Base-by-base conservation (phyloP, 2,797 vertebrate species). In the Steatocranus sp. region DNA sequence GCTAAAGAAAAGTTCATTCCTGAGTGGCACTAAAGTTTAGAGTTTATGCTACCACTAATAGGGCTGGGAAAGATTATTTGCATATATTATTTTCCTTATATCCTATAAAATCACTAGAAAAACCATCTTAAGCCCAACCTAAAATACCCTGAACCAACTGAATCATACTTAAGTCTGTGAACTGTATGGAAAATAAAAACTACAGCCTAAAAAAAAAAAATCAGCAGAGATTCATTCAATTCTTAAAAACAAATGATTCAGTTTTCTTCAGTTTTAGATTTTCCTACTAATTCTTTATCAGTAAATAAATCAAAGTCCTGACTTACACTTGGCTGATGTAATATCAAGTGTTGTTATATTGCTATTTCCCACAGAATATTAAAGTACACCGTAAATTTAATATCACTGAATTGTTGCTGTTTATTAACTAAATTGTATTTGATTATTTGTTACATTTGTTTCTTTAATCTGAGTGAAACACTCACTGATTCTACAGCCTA, bases 211-310 rank as follows among this genome's bases (percentile, higher is more conserved):
- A 27, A 7, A 51, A 4, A 17, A 5, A 14, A 38, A 38, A 63
- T 63, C 5, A 68, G 36, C 12, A 43, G 0, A 66, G 0, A 23
- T 15, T 41, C 0, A 68, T 68, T 61, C 0, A n/a, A 1, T 34
- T 61, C 30, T n/a, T 34, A 61, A 34, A 61, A 34, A 58, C 17
- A 58, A 5, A 5, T 2, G 0, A 34, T 58, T 58, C 30, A 4
- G 6, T 63, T 36, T 36, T 38, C 32, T 68, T 43, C 63, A 10
- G 20, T 68, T 68, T 68, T 17, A 27, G 9, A 27, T 46, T 70
- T 70, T 0, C 0, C 66, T 68, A 43, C 15, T 70, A 70, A 70
- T 11, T 70, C 38, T 25, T 10, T 27, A 70, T 46, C 14, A 70
- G 38, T 27, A 43, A 70, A 70, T 46, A 70, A 70, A 68, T 1